phyloP scores from a whole-genome alignment of 1,140 invertebrate genomes.

The Dufourea novaeangliae region DNA sequence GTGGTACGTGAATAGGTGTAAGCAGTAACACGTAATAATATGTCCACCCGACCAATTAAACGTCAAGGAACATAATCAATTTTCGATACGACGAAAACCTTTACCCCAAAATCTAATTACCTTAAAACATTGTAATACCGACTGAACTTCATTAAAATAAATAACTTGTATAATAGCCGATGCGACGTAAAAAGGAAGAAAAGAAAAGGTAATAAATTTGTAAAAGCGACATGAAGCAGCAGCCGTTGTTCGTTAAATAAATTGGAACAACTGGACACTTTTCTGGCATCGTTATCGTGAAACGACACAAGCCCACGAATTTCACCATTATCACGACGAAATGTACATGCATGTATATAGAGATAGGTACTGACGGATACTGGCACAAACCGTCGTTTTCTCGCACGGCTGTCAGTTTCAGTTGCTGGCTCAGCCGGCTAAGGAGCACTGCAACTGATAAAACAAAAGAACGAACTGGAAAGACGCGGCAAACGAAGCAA shows the following conservation, averaged over 20 bases:
- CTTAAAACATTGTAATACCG: too few species aligned
- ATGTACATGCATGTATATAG: neutral
- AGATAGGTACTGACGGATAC: neutral
- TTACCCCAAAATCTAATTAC: too few species aligned
- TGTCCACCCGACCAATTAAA: too few species aligned
- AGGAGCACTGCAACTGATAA: constrained; percentile 50
- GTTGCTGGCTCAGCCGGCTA: constrained; percentile 47
- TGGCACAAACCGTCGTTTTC: neutral
- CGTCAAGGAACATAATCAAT: too few species aligned
- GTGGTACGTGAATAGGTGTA: too few species aligned
- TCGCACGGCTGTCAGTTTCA: constrained; percentile 48
- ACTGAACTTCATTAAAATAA: too few species aligned
- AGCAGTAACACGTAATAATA: too few species aligned
- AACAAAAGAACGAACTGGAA: constrained; percentile 37
- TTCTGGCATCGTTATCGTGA: neutral
- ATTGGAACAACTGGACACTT: neutral
- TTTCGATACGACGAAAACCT: too few species aligned
- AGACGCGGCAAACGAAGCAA: constrained; percentile 44
- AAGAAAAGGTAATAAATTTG: too few species aligned
- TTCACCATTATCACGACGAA: neutral
- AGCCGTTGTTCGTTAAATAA: neutral
- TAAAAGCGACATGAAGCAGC: too few species aligned
- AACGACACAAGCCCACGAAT: constrained; percentile 1
- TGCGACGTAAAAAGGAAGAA: too few species aligned
- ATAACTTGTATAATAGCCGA: too few species aligned